phyloP scores from a whole-genome alignment of 2,113 vertebrate species.

The Macquaria australasica region DNA sequence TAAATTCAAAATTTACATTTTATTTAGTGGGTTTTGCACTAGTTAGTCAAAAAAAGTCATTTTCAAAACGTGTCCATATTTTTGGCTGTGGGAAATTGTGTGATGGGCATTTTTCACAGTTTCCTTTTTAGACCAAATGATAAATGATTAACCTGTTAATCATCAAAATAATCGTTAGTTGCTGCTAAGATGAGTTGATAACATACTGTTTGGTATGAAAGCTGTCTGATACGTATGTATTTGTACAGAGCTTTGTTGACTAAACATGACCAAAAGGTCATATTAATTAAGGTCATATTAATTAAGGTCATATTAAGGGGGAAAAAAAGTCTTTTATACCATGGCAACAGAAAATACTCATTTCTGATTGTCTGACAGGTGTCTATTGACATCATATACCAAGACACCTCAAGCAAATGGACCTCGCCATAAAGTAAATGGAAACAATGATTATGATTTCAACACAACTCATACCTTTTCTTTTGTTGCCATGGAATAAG shows the following conservation, averaged over 20 bases:
- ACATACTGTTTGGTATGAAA: not conserved
- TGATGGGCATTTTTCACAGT: not conserved
- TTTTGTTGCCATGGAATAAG: not conserved
- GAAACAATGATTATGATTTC: not conserved
- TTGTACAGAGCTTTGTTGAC: not conserved
- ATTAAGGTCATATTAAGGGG: no score
- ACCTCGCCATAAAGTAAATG: not conserved
- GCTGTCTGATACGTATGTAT: not conserved
- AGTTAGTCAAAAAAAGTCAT: not conserved
- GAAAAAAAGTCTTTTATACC: no score
- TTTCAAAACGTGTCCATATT: not conserved
- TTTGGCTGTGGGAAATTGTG: not conserved
- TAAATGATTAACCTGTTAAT: no score
- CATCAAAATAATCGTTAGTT: not conserved
- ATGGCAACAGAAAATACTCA: not conserved
- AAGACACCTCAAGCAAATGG: not conserved
- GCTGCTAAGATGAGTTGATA: not conserved
- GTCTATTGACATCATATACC: not conserved
- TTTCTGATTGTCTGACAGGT: slow-evolving; percentile 1
- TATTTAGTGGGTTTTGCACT: not conserved
- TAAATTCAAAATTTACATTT: not conserved
- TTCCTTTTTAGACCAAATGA: no score
- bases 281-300: no score
- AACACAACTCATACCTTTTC: not conserved
- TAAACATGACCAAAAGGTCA: no score